A percentile compares a stretch with the other conserved stretches of the same genome.
Evolutionary conservation across 2,888 invertebrate species (phyloP).

Genomic region (Pelosia muscerda): DNA sequence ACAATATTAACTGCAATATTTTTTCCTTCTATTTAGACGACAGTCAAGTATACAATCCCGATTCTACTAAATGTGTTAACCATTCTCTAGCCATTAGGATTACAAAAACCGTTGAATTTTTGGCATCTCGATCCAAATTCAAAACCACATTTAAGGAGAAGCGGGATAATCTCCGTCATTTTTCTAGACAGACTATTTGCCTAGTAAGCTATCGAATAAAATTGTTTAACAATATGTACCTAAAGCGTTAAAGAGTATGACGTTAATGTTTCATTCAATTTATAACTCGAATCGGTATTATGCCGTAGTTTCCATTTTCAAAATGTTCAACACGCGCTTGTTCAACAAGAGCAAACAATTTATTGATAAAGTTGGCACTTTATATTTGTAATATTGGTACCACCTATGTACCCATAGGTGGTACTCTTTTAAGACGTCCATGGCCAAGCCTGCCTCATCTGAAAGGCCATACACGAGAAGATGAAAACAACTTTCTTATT

Average conservation of each 20-base stretch:
- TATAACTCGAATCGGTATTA: slow-evolving; percentile 11
- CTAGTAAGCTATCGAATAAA: slow-evolving; percentile 5
- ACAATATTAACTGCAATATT: not conserved
- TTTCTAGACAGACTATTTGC: not conserved
- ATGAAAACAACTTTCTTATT: not conserved
- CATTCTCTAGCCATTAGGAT: too few relatives aligned
- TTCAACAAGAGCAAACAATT: not conserved
- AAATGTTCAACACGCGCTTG: not conserved
- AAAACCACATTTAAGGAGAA: too few relatives aligned
- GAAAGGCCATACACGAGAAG: too few relatives aligned
- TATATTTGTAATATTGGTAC: not conserved
- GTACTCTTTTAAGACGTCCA: not conserved
- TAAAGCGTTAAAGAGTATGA: not conserved
- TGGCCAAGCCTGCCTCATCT: not conserved
- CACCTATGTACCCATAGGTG: too few relatives aligned
- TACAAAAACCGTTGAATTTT: too few relatives aligned
- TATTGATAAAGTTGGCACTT: not conserved
- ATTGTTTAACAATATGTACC: not conserved
- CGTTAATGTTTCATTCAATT: slow-evolving; percentile 11
- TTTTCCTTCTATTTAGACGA: too few relatives aligned
- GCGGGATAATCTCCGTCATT: not conserved
- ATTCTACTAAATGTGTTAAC: too few relatives aligned
- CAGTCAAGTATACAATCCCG: too few relatives aligned
- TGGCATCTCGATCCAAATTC: not conserved
- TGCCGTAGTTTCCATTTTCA: slow-evolving; percentile 4